A percentile compares a stretch with the other conserved stretches of the same genome.
Evolutionary conservation across 1,140 invertebrate species (phyloP).

Genomic region (Physella acuta): DNA sequence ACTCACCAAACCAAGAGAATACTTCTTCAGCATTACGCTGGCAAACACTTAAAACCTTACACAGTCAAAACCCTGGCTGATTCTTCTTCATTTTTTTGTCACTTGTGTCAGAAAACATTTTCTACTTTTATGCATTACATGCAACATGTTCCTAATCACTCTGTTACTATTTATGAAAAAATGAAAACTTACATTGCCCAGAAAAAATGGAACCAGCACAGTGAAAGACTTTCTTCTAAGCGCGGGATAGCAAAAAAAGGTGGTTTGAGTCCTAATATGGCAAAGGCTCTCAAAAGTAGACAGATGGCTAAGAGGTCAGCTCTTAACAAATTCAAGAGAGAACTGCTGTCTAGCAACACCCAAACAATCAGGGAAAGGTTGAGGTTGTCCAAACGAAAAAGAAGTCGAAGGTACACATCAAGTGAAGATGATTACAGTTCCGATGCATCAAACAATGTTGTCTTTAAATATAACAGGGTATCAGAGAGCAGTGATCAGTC

Average conservation of each 20-base stretch:
- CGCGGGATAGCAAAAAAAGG: neutral
- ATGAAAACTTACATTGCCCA: conserved; percentile 16
- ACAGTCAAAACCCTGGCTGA: conserved; percentile 23
- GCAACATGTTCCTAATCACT: conserved; percentile 26
- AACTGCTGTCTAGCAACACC: conserved; percentile 12
- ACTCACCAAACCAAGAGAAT: conserved; percentile 11
- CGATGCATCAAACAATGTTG: conserved; percentile 15
- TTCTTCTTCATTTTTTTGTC: conserved; percentile 25
- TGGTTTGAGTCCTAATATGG: conserved; percentile 3
- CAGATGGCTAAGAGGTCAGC: neutral
- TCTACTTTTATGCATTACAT: conserved; percentile 25
- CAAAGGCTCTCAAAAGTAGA: conserved; percentile 20
- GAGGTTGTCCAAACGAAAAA: conserved; percentile 16
- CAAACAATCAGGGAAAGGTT: conserved; percentile 2
- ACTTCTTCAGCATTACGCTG: conserved; percentile 28
- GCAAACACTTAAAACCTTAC: conserved; percentile 28
- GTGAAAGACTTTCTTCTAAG: neutral
- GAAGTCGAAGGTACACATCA: neutral
- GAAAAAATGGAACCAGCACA: neutral
- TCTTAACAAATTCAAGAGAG: neutral
- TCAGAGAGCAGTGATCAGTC: neutral
- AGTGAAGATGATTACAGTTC: conserved; percentile 19
- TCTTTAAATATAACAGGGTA: neutral
- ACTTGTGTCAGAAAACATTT: conserved; percentile 29
- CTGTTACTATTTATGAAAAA: conserved; percentile 25